Base-by-base conservation (phyloP, 2,888 invertebrate genomes). In the Ceriagrion tenellum region DNA sequence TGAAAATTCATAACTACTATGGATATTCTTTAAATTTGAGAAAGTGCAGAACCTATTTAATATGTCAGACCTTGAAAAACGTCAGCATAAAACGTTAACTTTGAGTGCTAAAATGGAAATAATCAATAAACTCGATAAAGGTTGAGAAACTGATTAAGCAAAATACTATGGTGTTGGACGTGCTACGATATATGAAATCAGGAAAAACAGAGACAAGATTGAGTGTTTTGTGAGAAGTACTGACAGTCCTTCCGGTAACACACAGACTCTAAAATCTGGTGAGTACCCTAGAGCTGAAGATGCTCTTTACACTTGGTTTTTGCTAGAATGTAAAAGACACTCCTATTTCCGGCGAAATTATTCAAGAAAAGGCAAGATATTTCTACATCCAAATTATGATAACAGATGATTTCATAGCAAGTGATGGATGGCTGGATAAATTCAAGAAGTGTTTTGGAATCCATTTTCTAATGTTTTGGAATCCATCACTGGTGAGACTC, bases 91-190 rank as follows among this genome's bases (percentile, higher is more conserved):
- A 69, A 69, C 69, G 18, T 59, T 20, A 20, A 26, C 18, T 69
- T 69, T 26, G 69, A 26, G 69, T 12, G n/a, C 69, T 69, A 26
- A 20, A 20, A 69, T 69, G 69, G 26, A n/a, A 69, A 10, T 69
- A 69, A n/a, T 69, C 23, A 69, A 69, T 2, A 26, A 69, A 69
- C 23, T 20, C 10, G 69, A 69, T 69, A 69, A 69, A 69, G 69
- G 69, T n/a, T 69, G 69, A n/a, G n/a, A 69, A 59, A 59, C 69
- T 23, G 69, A 69, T 69, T 69, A 26, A n/a, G 69, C 23, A 69
- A 69, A 69, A 69, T 69, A 69, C 69, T 69, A 69, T 69, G 69
- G n/a, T n/a, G 69, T 69, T 69, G 69, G 23, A 69, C 69, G 26
- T 69, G 69, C 69, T 23, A 69, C 69, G 69, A 69, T 69, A 69